Evolutionary conservation across 2,888 invertebrate species (phyloP), one percentile per base, ranked within the genome.

Genomic region (Timema cristinae): DNA sequence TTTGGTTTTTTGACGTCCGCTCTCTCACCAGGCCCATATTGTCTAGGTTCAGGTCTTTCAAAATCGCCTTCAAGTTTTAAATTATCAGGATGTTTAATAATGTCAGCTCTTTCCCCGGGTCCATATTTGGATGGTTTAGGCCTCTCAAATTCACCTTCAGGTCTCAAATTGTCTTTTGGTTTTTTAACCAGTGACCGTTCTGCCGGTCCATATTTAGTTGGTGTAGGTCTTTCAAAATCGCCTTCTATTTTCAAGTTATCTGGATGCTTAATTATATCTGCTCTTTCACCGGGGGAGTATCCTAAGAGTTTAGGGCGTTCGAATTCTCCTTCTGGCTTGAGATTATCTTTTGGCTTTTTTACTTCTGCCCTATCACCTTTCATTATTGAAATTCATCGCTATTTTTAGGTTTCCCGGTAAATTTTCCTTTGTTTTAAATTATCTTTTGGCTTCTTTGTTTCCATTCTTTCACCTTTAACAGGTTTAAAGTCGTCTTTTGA

Each of bases 111-210:
- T 76, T 11, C 82, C 85, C 72, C 77, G 78, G 69, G 80, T 76
- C 73, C 51, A 75, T 48, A 74, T 72, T 79, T 79, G 6, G 80
- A 79, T 48, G 9, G 15, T 1, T 81, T 84, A 0, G 85, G 85
- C 50, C 73, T 63, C 56, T 76, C 76, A 75, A 80, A 79, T 49
- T 79, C 79, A n/a, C 79, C 80, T 73, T 79, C 79, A 47, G 78
- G 77, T 72, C 76, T 79, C 8, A 80, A 76, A 79, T 91, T 88
- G 79, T 91, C 91, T 80, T 89, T 87, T 75, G 86, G 89, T 78
- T 80, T 85, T 2, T 88, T 85, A 1, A 89, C 81, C 70, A 88
- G 86, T 2, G 86, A 85, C 71, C 89, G 83, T 78, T 91, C 90
- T 8, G 87, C 88, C 71, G 83, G 83, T 47, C 85, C 84, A 8